Evolutionary conservation across 1,140 invertebrate species (phyloP), one percentile per base, ranked within the genome.

Genomic region (Halotydeus destructor): DNA sequence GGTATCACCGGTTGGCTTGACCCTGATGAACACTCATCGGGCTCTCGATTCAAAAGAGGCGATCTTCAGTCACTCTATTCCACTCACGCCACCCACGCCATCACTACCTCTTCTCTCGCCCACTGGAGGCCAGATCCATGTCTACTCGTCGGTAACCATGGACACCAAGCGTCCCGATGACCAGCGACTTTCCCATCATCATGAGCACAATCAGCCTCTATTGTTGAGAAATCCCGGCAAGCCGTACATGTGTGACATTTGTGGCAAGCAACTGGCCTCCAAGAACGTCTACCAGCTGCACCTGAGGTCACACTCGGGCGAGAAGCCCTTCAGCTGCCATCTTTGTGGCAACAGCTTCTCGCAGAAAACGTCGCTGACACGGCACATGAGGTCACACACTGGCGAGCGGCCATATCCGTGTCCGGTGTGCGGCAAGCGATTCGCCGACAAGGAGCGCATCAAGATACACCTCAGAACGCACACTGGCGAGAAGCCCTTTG

Each of bases 301-400:
- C 56, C 58, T 91, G 35, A 66, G 86, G 2, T 69, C 88, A 11
- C 88, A 94, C 59, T 82, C 85, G 1, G 46, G 46, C 5, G 46
- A 48, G 27, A 48, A 48, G 55, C 86, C 88, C 0, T 96, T 93
- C 73, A 75, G 52, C 40, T 99, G 93, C 68, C 79, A 83, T 8
- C 82, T 97, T 38, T 99, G 93, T 60, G 84, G 89, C 55, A 69
- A 89, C 45, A 70, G 83, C 23, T 76, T 76, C 54, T 71, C 69
- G 3, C 73, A 76, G 55, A 69, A 65, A 48, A 71, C 69, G 12
- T 72, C 69, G 3, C 65, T 76, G 3, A 75, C 71, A 11, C 70
- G 71, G 35, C 74, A 76, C 58, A 72, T 75, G 65, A 55, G 72
- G 34, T 75, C 72, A 9, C 74, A 76, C 54, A 69, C 68, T 9